phyloP scores from a whole-genome alignment of 2,113 vertebrate species.

The Otolemur garnettii region DNA sequence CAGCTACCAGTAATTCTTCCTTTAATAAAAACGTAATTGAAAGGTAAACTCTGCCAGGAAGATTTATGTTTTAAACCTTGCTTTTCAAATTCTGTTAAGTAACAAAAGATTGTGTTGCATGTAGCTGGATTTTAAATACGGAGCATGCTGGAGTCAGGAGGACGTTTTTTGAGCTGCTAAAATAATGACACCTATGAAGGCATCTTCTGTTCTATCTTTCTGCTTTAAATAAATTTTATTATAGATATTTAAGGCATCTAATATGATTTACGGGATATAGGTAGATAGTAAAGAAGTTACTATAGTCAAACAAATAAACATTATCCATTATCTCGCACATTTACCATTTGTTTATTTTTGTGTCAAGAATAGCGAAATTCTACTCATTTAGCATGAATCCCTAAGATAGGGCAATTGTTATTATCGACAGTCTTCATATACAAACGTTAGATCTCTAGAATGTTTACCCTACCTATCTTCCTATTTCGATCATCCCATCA shows the following conservation, averaged over 20 bases:
- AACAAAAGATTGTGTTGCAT: constrained; percentile 29
- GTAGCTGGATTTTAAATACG: constrained; percentile 32
- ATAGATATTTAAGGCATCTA: not conserved
- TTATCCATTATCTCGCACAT: not conserved
- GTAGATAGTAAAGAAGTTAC: not conserved
- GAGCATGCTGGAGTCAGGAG: not conserved
- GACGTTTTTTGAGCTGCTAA: constrained; percentile 19
- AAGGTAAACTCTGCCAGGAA: constrained; percentile 55
- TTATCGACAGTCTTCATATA: not conserved
- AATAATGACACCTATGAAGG: not conserved
- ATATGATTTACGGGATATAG: not conserved
- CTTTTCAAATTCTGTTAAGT: constrained; percentile 51
- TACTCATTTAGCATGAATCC: not conserved
- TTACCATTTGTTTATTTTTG: not conserved
- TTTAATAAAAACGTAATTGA: constrained; percentile 72
- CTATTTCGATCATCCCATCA: not conserved
- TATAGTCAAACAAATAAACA: not conserved
- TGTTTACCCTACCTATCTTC: no score
- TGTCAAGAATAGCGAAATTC: not conserved
- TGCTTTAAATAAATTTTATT: not conserved
- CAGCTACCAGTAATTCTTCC: constrained; percentile 53
- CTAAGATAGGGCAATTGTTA: no score
- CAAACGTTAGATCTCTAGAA: not conserved
- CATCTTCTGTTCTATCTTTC: not conserved
- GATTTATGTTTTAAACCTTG: constrained; percentile 64